phyloP scores from a whole-genome alignment of 2,797 vertebrate genomes.

The Rousettus madagascariensis region DNA sequence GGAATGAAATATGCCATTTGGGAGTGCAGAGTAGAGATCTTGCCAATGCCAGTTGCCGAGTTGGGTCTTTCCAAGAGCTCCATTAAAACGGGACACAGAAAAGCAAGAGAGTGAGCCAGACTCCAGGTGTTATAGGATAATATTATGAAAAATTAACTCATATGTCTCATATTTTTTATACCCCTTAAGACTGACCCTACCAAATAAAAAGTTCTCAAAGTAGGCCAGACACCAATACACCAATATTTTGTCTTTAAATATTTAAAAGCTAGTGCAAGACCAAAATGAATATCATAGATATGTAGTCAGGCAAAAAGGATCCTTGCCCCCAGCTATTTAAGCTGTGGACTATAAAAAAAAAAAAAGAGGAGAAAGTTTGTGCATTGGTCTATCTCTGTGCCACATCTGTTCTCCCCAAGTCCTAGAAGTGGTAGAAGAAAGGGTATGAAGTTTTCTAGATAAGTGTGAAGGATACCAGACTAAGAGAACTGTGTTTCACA shows the following conservation, averaged over 20 bases:
- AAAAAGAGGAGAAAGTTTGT: neutral
- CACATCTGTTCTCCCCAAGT: neutral
- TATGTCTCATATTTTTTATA: neutral
- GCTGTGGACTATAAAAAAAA: neutral
- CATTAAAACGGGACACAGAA: neutral
- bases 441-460: neutral
- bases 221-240: neutral
- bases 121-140: neutral
- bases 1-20: neutral
- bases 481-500: neutral
- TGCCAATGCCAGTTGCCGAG: neutral
- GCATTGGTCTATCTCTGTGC: neutral
- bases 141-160: neutral
- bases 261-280: slow-evolving; percentile 16
- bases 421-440: neutral
- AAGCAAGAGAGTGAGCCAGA: neutral
- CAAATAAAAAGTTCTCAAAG: slow-evolving; percentile 6
- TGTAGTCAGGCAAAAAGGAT: neutral
- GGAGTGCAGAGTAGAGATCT: neutral
- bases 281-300: neutral
- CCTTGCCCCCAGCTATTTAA: neutral
- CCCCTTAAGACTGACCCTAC: neutral
- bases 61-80: neutral
- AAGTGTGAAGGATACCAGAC: neutral
- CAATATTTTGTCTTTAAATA: neutral